A percentile compares a stretch with the other conserved stretches of the same genome.
These are phyloP conservation scores for Fissipunctia ypsillon DNA, from an alignment of 2,888 invertebrate genomes.

Conservation along the genomic window DNA sequence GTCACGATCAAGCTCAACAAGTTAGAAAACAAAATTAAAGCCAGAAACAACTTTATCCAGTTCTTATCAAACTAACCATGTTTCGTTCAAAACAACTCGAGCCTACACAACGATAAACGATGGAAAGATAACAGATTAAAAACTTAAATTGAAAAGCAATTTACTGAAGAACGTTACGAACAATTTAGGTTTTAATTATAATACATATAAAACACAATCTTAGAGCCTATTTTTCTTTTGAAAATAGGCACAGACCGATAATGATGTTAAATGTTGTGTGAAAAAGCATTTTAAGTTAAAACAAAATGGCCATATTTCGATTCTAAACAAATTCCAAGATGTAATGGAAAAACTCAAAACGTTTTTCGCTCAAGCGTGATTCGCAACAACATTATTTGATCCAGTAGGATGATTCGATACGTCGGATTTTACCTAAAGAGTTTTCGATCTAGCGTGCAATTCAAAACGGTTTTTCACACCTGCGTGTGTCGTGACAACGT, in stretches of 20 bases:
- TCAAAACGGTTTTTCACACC: background rate
- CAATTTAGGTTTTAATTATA: background rate
- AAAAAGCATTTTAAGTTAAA: background rate
- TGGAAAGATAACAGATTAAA: conserved; percentile 17
- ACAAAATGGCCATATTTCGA: background rate
- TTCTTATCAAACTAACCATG: conserved; percentile 12
- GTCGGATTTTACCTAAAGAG: background rate
- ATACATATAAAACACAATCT: background rate
- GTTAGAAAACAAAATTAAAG: conserved; percentile 11
- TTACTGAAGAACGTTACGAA: background rate
- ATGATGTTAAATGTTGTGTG: background rate
- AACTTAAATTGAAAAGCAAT: conserved; percentile 37
- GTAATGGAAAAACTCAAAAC: background rate
- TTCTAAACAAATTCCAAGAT: background rate
- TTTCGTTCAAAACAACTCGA: conserved; percentile 16
- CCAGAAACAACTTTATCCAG: conserved; percentile 21
- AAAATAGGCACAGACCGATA: background rate
- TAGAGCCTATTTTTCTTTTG: background rate
- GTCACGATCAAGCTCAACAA: conserved; percentile 28
- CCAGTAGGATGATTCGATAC: background rate
- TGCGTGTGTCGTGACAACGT: background rate
- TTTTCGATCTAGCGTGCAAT: background rate
- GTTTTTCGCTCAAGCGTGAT: background rate
- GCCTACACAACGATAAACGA: background rate
- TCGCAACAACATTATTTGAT: background rate